Conservation (phyloP, 23 tunicate genomes). For the Oikopleura dioica region DNA sequence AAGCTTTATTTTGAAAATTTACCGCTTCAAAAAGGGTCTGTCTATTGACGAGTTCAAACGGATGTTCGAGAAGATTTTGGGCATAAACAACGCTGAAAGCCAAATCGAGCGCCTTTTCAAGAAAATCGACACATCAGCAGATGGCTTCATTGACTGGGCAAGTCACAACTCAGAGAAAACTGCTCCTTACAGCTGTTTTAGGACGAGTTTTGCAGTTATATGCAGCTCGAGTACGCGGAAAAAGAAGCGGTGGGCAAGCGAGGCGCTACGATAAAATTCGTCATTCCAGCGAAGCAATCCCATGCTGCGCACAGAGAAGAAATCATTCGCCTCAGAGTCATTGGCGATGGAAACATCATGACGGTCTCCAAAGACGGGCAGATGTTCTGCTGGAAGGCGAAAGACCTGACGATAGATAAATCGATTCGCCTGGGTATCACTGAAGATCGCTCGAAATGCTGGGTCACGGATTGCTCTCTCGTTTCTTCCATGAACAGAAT, state of each 20-base stretch:
- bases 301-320: constrained; percentile 30
- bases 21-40: constrained; percentile 30
- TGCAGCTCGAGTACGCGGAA: constrained; percentile 95
- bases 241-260: constrained; percentile 51
- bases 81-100: constrained; percentile 52
- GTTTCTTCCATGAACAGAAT: not conserved
- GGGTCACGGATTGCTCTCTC: not conserved
- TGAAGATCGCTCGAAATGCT: not conserved
- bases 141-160: constrained; percentile 92
- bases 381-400: not conserved
- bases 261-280: constrained; percentile 25
- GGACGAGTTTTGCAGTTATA: constrained; percentile 93
- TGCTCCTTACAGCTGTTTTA: too few relatives aligned
- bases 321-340: constrained; percentile 21
- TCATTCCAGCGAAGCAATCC: constrained; percentile 22
- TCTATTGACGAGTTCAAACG: constrained; percentile 61
- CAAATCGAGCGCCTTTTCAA: constrained; percentile 67
- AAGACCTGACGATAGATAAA: not conserved
- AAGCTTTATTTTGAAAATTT: too few relatives aligned
- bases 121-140: constrained; percentile 90
- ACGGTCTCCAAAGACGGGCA: not conserved
- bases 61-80: constrained; percentile 39
- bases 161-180: too few relatives aligned
- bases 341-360: constrained; percentile 24
- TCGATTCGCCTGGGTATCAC: not conserved